These are phyloP conservation scores for Capromys pilorides DNA, from an alignment of 2,797 vertebrate genomes.

Conservation along the genomic window DNA sequence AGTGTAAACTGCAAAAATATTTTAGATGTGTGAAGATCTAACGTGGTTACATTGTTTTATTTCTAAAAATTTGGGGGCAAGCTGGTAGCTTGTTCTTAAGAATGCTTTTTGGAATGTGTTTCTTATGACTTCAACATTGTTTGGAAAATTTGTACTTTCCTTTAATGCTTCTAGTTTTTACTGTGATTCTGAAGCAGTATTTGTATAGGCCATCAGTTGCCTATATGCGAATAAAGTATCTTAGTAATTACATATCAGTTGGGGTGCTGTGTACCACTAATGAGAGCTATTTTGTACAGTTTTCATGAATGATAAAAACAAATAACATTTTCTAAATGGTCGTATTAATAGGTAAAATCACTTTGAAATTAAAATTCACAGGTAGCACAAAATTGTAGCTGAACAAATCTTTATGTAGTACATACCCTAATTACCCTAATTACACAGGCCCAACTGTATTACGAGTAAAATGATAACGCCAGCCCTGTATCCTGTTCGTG, in stretches of 20 bases:
- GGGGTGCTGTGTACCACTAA: background rate
- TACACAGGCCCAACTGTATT: background rate
- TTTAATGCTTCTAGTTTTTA: constrained; percentile 36
- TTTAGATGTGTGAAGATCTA: constrained; percentile 33
- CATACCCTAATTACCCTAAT: background rate
- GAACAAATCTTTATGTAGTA: background rate
- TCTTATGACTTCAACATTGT: background rate
- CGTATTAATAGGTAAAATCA: constrained; percentile 58
- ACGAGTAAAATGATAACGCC: background rate
- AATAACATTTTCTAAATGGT: constrained; percentile 31
- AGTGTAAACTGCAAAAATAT: constrained; percentile 8
- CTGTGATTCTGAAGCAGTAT: background rate
- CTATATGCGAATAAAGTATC: constrained; percentile 48
- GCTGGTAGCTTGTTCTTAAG: background rate
- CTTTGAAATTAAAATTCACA: constrained; percentile 45
- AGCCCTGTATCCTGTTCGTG: background rate
- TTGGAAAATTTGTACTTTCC: constrained; percentile 4
- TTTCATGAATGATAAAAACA: constrained; percentile 54
- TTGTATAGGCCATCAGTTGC: background rate
- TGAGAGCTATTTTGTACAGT: constrained; percentile 13
- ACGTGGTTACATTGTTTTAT: constrained; percentile 23
- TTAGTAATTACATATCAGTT: background rate
- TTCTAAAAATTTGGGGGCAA: background rate
- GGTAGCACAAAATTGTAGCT: background rate
- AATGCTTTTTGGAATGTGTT: constrained; percentile 29